A percentile compares a stretch with the other conserved stretches of the same genome.
phyloP scores from a whole-genome alignment of 1,140 invertebrate species.

The Anadara kagoshimensis region DNA sequence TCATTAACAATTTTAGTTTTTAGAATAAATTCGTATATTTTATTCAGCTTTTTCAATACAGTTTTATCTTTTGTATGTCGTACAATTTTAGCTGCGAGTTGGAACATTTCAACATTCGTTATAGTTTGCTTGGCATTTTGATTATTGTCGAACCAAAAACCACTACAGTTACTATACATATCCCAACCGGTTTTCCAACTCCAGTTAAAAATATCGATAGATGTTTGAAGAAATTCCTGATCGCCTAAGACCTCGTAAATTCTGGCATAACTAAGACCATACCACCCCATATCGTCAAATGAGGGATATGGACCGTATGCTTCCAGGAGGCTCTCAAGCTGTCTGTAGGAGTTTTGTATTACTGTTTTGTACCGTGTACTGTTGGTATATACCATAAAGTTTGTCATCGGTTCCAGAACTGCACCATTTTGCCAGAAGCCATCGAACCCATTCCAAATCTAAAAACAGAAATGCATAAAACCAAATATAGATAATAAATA shows the following conservation, averaged over 20 bases:
- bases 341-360: conserved; percentile 23
- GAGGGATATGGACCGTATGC: conserved; percentile 56
- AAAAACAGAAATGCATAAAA: background rate
- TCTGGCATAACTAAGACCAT: conserved; percentile 42
- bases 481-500: background rate
- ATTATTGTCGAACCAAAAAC: conserved; percentile 51
- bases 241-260: conserved; percentile 45
- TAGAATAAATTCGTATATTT: conserved; percentile 41
- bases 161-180: conserved; percentile 35
- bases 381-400: conserved; percentile 46
- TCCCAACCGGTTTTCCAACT: conserved; percentile 56
- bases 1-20: conserved; percentile 43
- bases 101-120: conserved; percentile 45
- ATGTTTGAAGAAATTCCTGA: conserved; percentile 38
- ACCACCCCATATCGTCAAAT: conserved; percentile 58
- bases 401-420: conserved; percentile 44
- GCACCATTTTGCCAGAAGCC: conserved; percentile 58
- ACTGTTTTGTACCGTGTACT: conserved; percentile 41
- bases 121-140: conserved; percentile 46
- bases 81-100: conserved; percentile 40
- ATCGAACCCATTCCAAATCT: conserved; percentile 59
- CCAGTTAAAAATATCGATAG: conserved; percentile 48
- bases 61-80: conserved; percentile 36
- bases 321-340: conserved; percentile 44
- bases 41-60: conserved; percentile 25